phyloP scores from a whole-genome alignment of 2,888 invertebrate genomes.

The Pollenia amentaria region DNA sequence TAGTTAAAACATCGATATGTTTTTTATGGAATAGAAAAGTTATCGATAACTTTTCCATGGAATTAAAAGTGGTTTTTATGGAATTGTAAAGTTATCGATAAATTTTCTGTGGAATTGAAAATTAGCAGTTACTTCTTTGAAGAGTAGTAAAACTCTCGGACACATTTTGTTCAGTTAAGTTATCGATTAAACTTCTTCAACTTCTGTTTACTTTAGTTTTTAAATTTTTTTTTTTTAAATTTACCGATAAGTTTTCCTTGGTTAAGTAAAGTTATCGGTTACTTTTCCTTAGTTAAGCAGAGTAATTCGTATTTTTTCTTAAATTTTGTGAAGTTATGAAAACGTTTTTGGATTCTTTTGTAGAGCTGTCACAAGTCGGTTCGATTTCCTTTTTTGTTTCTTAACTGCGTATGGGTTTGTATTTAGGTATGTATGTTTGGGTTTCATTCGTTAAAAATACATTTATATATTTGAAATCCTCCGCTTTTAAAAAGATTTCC shows the following conservation, averaged over 20 bases:
- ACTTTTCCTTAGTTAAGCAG: too few relatives aligned
- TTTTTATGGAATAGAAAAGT: neutral
- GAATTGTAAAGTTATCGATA: neutral
- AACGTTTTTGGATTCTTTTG: too few relatives aligned
- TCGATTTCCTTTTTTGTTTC: too few relatives aligned
- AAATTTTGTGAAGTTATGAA: too few relatives aligned
- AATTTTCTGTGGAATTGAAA: neutral
- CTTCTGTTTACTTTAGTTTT: too few relatives aligned
- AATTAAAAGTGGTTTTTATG: neutral
- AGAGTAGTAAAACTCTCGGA: neutral
- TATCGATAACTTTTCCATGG: neutral
- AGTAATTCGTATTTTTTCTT: too few relatives aligned
- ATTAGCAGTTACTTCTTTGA: neutral
- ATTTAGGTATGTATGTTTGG: neutral
- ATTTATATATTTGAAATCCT: neutral
- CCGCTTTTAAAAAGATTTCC: conserved; percentile 20
- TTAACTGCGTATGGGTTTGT: neutral
- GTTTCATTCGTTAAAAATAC: neutral
- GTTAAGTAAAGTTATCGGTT: too few relatives aligned
- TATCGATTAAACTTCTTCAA: neutral
- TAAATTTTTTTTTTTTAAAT: too few relatives aligned
- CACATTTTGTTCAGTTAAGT: neutral
- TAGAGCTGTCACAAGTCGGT: too few relatives aligned
- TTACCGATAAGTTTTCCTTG: too few relatives aligned
- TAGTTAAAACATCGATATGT: neutral